These are phyloP conservation scores for Phenganax marumi DNA, from an alignment of 92 coral and sea anemone genomes.

Conservation along the genomic window DNA sequence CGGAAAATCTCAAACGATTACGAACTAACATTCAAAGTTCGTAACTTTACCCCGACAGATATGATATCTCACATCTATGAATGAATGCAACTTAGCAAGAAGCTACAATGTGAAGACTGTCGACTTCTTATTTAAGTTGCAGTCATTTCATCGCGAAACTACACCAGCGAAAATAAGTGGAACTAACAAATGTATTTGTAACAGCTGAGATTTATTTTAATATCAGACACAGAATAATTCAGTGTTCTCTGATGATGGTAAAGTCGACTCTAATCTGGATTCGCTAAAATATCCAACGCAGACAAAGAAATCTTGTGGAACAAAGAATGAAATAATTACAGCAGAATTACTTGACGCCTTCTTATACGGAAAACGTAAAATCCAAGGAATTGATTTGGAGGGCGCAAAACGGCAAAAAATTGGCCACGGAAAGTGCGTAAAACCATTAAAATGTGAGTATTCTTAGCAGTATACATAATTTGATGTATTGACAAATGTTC, in stretches of 20 bases:
- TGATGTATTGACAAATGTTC: conserved; percentile 28
- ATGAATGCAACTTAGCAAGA: too few species aligned
- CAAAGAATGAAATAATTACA: conserved; percentile 7
- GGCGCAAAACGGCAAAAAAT: conserved; percentile 31
- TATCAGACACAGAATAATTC: conserved; percentile 1
- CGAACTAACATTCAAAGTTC: too few species aligned
- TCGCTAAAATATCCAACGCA: neutral
- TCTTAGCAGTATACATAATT: neutral
- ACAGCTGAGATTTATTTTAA: neutral
- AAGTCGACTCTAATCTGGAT: conserved; percentile 1
- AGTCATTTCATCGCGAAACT: too few species aligned
- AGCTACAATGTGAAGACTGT: too few species aligned
- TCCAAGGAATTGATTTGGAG: conserved; percentile 33
- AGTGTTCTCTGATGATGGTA: neutral
- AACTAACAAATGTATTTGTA: too few species aligned
- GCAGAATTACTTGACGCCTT: conserved; percentile 29
- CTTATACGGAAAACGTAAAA: conserved; percentile 37
- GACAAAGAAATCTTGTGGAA: conserved; percentile 18
- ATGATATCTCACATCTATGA: too few species aligned
- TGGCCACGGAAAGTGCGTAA: conserved; percentile 18
- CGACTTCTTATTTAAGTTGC: too few species aligned
- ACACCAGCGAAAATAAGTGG: too few species aligned
- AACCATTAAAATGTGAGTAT: conserved; percentile 15
- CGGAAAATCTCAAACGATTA: too few species aligned
- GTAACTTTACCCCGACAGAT: too few species aligned